Evolutionary conservation across 1,140 invertebrate genomes (phyloP), one percentile per base, ranked within the genome.

Genomic region (Chelonus insularis): DNA sequence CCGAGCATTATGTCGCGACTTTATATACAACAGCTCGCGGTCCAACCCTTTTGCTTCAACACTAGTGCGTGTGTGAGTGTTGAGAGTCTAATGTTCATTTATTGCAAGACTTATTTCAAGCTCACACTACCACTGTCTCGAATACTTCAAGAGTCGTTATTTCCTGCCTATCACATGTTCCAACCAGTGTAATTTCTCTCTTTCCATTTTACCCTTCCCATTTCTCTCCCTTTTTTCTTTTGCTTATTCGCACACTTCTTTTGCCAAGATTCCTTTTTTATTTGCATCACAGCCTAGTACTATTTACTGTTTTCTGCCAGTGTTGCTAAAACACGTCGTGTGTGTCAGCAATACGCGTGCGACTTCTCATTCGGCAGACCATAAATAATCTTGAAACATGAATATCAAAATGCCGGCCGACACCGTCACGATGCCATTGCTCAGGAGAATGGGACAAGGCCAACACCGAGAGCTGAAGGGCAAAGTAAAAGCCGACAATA

Each of bases 371-470:
- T 68, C 57, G 59, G 21, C 5, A 7, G 60, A 55, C 63, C 66
- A 56, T 68, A 70, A 70, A 70, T 70, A 66, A 67, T 62, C 50
- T 48, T 14, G 36, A 25, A 62, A 68, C 63, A 61, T 56, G 60
- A 68, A 65, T 68, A 65, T 66, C 52, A 47, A 56, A 54, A 45
- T n/a, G 48, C 29, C 48, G 14, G 21, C 48, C 48, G 21, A 25
- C 48, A 37, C 8, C 39, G 37, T 8, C 32, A 18, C 56, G 8
- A 16, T 4, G 9, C 12, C 9, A 37, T 37, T 11, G 6, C 6
- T 52, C 12, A 32, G 14, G 29, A 4, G 16, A 16, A n/a, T 18
- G 34, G 50, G 50, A 14, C 50, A 29, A 1, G 25, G 32, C 32
- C 29, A 18, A 9, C 14, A 14, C 18, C 18, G 32, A 34, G 16